Base-by-base conservation (phyloP, 2,797 vertebrate genomes). In the Silurus aristotelis region DNA sequence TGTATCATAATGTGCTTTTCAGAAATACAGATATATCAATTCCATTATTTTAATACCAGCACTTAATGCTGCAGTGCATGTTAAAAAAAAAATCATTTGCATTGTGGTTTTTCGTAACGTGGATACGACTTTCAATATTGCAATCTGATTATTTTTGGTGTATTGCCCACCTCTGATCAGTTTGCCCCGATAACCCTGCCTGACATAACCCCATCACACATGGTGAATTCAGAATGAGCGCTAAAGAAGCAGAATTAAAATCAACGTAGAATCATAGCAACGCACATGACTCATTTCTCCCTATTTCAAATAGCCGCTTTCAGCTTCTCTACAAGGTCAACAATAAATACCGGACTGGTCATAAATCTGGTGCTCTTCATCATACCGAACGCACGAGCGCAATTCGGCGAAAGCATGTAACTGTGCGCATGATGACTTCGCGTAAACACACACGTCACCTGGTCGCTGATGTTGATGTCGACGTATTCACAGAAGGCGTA, bases 401-500 rank as follows among this genome's bases (percentile, higher is more conserved):
- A 56, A 13, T 27, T 75, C 14, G 55, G n/a, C n/a, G 27, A 6
- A 2, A n/a, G 6, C 27, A 27, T 55, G 38, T 13, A 46, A 72
- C 9, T n/a, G 12, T 46, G 10, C 14, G 20, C 43, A 25, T 25
- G n/a, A 22, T 1, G 15, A 48, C 60, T 48, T 27, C 7, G 25
- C 0, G 15, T 38, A 77, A n/a, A 52, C 48, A 77, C 48, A 6
- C 55, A 38, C 15, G 64, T 90, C 93, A 97, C 97, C 97, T 98
- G 97, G 83, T 98, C 97, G 1, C 96, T 98, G 72, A 98, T 96
- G 91, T 98, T 98, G 94, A 98, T 96, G 82, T 98, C 97, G 86
- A 98, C 97, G 86, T 98, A 98, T 96, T 98, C 97, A 94, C 97
- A 98, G 91, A 98, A 98, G 79, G 97, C 97, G 67, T 98, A 98